phyloP scores from a whole-genome alignment of 2,888 invertebrate genomes.

The Meganola albula region DNA sequence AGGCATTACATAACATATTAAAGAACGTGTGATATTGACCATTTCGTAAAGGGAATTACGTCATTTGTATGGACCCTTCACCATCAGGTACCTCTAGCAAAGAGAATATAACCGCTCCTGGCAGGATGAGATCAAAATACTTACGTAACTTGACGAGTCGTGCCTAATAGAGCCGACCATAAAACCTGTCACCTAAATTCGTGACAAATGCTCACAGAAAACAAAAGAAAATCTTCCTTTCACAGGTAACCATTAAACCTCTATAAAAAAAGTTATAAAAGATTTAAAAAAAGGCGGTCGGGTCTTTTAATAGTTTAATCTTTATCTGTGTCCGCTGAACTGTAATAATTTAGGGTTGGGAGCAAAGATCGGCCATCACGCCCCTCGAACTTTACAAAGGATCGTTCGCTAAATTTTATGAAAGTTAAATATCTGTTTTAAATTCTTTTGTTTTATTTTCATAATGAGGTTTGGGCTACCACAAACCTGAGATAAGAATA shows the following conservation, averaged over 20 bases:
- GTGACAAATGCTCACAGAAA: neutral
- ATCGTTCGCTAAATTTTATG: slow-evolving; percentile 31
- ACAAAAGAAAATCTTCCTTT: slow-evolving; percentile 7
- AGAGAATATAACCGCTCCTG: too few relatives aligned
- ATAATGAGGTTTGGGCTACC: slow-evolving; percentile 14
- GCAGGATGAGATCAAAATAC: too few relatives aligned
- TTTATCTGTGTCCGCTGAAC: slow-evolving; percentile 45
- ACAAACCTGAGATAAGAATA: slow-evolving; percentile 17
- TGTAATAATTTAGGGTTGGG: slow-evolving; percentile 45
- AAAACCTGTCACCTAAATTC: too few relatives aligned
- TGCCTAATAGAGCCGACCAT: too few relatives aligned
- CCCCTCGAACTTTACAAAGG: slow-evolving; percentile 37
- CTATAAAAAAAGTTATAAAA: slow-evolving; percentile 24
- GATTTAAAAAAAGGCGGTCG: slow-evolving; percentile 15
- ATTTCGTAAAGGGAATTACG: too few relatives aligned
- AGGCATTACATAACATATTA: too few relatives aligned
- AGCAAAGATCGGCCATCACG: slow-evolving; percentile 36
- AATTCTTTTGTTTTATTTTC: slow-evolving; percentile 38
- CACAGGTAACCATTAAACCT: slow-evolving; percentile 9
- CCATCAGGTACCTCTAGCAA: too few relatives aligned
- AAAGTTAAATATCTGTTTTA: slow-evolving; percentile 44
- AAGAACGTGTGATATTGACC: too few relatives aligned
- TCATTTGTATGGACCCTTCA: too few relatives aligned
- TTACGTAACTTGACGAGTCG: too few relatives aligned
- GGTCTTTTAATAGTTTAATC: slow-evolving; percentile 44